These are phyloP conservation scores for Brachionus manjavacas DNA, from an alignment of 1,140 invertebrate species.

Conservation along the genomic window DNA sequence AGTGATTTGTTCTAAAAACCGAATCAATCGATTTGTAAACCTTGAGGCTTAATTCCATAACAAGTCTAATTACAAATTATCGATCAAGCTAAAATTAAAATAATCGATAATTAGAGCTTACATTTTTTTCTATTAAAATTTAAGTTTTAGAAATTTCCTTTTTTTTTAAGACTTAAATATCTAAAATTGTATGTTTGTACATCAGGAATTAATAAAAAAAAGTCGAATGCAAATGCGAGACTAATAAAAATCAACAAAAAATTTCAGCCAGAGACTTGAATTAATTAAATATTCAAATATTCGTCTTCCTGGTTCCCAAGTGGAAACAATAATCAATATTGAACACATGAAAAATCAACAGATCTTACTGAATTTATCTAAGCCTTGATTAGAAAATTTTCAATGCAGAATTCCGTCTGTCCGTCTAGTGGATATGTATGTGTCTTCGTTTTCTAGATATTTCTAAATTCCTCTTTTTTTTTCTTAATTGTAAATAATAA, in stretches of 20 bases:
- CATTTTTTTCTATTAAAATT: background rate
- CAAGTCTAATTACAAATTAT: background rate
- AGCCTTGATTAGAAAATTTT: background rate
- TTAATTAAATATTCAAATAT: conserved; percentile 8
- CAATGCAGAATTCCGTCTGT: background rate
- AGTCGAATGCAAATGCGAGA: background rate
- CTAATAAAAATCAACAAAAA: background rate
- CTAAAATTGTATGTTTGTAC: background rate
- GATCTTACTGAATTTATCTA: background rate
- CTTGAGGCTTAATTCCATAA: background rate
- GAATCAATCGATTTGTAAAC: background rate
- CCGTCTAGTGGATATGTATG: background rate
- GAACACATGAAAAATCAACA: background rate
- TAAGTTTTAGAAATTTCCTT: background rate
- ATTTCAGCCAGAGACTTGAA: background rate
- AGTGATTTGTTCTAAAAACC: background rate
- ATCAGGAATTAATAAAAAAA: background rate
- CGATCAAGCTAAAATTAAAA: background rate
- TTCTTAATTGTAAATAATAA: background rate
- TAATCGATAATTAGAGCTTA: background rate
- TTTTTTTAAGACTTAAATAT: no score
- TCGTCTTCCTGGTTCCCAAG: background rate
- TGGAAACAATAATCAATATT: background rate
- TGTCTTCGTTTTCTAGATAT: background rate
- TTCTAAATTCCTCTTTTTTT: background rate